These are phyloP conservation scores for Hippocampus mohnikei DNA, from an alignment of 2,113 vertebrate genomes.

Conservation along the genomic window DNA sequence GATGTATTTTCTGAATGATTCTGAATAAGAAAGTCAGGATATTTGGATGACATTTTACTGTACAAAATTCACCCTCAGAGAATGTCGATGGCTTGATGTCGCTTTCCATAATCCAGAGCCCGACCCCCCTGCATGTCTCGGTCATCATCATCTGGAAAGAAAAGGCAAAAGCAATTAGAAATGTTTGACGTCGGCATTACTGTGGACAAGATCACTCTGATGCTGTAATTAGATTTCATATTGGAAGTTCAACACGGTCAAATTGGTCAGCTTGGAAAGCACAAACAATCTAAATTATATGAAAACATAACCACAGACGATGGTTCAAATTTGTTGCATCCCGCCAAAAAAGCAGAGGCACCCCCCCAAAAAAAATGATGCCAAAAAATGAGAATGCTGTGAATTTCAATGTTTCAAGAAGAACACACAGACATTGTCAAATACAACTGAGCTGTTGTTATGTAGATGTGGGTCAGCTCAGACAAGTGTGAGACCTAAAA, in stretches of 20 bases:
- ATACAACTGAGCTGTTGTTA: constrained; percentile 56
- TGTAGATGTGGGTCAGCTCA: constrained; percentile 64
- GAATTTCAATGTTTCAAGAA: constrained; percentile 50
- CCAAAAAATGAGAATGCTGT: constrained; percentile 24
- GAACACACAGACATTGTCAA: constrained; percentile 51
- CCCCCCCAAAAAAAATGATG: constrained; percentile 2
- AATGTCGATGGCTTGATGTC: constrained; percentile 80
- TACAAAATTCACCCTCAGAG: constrained; percentile 70
- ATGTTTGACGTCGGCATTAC: background rate
- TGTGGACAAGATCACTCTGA: background rate
- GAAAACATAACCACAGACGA: background rate
- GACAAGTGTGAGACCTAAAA: constrained; percentile 60
- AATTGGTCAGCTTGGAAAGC: background rate
- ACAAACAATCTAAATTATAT: background rate
- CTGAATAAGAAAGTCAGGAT: constrained; percentile 30
- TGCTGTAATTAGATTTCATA: background rate
- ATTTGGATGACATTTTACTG: constrained; percentile 22
- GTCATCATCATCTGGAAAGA: constrained; percentile 88
- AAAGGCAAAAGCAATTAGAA: constrained; percentile 26
- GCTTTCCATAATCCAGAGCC: constrained; percentile 85
- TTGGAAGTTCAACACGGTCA: background rate
- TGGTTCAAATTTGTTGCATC: background rate
- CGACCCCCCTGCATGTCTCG: constrained; percentile 87
- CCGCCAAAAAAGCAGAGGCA: background rate
- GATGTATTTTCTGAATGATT: constrained; percentile 27